Evolutionary conservation across 2,888 invertebrate genomes (phyloP).

Genomic region (Drepanosiphum platanoidis): DNA sequence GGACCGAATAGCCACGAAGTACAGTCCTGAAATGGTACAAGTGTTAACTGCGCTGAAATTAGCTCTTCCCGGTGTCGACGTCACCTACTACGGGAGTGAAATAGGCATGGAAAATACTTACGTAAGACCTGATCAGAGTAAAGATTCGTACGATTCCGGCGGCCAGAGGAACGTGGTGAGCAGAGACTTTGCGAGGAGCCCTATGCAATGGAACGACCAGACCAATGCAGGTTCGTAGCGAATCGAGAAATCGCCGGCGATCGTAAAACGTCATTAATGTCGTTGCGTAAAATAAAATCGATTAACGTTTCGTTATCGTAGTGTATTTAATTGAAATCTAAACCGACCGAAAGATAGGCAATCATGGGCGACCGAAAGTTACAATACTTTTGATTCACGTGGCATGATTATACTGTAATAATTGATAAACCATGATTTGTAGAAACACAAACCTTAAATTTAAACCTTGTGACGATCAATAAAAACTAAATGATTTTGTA

Average conservation of each 20-base stretch:
- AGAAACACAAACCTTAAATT: no score
- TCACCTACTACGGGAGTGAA: slow-evolving; percentile 71
- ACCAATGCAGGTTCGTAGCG: slow-evolving; percentile 40
- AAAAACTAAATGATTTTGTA: no score
- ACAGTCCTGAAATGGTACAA: slow-evolving; percentile 67
- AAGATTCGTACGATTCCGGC: slow-evolving; percentile 7
- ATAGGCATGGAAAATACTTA: slow-evolving; percentile 68
- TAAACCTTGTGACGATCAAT: no score
- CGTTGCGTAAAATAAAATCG: not conserved
- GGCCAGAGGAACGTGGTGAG: slow-evolving; percentile 69
- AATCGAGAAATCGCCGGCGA: no score
- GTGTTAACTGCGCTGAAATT: slow-evolving; percentile 69
- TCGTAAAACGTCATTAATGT: not conserved
- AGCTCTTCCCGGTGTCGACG: slow-evolving; percentile 69
- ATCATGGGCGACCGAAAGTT: no score
- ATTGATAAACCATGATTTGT: no score
- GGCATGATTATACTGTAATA: no score
- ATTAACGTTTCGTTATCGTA: no score
- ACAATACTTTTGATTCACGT: no score
- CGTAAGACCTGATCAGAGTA: slow-evolving; percentile 26
- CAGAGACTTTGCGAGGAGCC: slow-evolving; percentile 66
- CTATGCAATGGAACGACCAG: slow-evolving; percentile 58
- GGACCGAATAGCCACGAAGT: slow-evolving; percentile 65
- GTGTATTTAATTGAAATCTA: no score
- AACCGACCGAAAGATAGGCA: no score